Evolutionary conservation across 1,140 invertebrate genomes (phyloP), one percentile per base, ranked within the genome.

Genomic region (Brachionus koreanus): DNA sequence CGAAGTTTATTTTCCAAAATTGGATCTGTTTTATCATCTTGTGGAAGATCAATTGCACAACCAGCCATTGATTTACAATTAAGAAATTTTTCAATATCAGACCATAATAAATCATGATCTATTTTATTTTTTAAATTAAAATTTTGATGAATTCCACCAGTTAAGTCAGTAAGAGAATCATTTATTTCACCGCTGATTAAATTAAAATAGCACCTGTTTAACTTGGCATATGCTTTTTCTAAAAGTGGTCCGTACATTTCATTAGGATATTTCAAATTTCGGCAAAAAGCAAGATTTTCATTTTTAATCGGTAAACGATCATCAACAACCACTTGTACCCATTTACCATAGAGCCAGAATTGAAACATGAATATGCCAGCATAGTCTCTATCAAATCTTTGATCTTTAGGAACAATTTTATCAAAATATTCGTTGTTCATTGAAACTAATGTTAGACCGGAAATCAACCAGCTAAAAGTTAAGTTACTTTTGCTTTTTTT

Each of bases 211-310:
- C 84, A 85, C 9, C 86, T 85, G 83, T 87, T 85, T 12, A 87
- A 84, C 86, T 90, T 90, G 16, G 89, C 89, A 85, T 89, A 89
- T 6, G 89, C 89, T 85, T 90, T 90, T 84, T 90, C 90, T 13
- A 90, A 82, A 0, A 90, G 84, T 0, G 90, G 87, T 10, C 89
- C 87, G 89, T 89, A 90, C 84, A 90, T 90, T 85, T 90, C 90
- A 33, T 85, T 85, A 0, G 86, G 84, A 69, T 88, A 85, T 2
- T 86, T 84, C 37, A 87, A 89, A 25, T 86, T 85, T 0, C 87
- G 88, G 77, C 89, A 85, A 57, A 61, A 83, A 10, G 13, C 43
- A 72, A 69, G 39, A 23, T 74, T 37, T 13, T 57, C 42, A 29
- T 82, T 52, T 52, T 74, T 72, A 5, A 74, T 13, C 3, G 90